These are phyloP conservation scores for Philopedon plagiatum DNA, from an alignment of 2,888 invertebrate species.

Conservation along the genomic window DNA sequence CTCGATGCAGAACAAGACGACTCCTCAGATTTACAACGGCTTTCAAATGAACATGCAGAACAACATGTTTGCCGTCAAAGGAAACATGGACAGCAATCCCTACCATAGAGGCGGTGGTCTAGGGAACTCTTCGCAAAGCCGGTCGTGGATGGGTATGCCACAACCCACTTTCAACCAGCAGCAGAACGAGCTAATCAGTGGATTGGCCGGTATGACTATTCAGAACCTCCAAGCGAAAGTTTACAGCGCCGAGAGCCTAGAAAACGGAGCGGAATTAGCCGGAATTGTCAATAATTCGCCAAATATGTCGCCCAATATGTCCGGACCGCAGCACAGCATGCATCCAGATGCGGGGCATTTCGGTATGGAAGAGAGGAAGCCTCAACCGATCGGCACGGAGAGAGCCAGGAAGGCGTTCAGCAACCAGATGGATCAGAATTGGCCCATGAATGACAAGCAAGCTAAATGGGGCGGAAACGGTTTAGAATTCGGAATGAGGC, in stretches of 20 bases:
- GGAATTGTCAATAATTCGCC: slow-evolving; percentile 70
- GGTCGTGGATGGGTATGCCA: slow-evolving; percentile 64
- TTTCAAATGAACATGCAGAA: slow-evolving; percentile 57
- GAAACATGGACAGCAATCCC: slow-evolving; percentile 40
- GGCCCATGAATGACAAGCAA: slow-evolving; percentile 49
- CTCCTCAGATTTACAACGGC: slow-evolving; percentile 59
- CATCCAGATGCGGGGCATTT: slow-evolving; percentile 53
- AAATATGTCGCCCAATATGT: slow-evolving; percentile 67
- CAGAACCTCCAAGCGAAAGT: slow-evolving; percentile 62
- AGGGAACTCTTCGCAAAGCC: slow-evolving; percentile 55
- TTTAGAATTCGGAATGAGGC: slow-evolving; percentile 60
- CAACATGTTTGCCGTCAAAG: slow-evolving; percentile 56
- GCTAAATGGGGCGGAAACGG: slow-evolving; percentile 47
- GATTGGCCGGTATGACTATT: slow-evolving; percentile 66
- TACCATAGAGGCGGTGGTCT: slow-evolving; percentile 29
- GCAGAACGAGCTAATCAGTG: slow-evolving; percentile 63
- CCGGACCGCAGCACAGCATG: slow-evolving; percentile 45
- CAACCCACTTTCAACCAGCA: slow-evolving; percentile 62
- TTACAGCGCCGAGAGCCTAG: slow-evolving; percentile 60
- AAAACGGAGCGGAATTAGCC: slow-evolving; percentile 67
- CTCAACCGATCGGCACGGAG: slow-evolving; percentile 85
- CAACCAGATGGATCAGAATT: slow-evolving; percentile 56
- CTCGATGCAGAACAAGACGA: slow-evolving; percentile 58
- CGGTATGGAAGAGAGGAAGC: slow-evolving; percentile 71
- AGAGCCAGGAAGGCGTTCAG: slow-evolving; percentile 77